A percentile compares a stretch with the other conserved stretches of the same genome.
These are phyloP conservation scores for Calameuta idolon DNA, from an alignment of 2,888 invertebrate genomes.

Conservation along the genomic window DNA sequence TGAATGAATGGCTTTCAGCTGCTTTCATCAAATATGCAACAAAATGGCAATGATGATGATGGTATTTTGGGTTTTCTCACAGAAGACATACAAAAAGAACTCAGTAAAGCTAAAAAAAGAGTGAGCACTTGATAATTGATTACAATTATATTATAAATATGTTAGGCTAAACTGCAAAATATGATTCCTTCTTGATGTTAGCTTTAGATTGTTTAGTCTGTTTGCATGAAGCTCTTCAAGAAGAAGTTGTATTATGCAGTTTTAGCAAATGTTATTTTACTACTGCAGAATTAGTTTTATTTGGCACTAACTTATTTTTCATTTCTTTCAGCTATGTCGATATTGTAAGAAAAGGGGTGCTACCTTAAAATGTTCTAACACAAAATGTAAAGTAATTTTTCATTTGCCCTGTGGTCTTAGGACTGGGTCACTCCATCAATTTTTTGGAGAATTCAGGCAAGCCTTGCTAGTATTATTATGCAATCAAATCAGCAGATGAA, in stretches of 20 bases:
- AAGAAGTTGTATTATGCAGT: too few relatives aligned
- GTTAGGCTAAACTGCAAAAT: too few relatives aligned
- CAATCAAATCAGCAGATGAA: conserved; percentile 30
- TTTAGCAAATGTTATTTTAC: background rate
- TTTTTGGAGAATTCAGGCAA: conserved; percentile 72
- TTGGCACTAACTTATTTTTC: background rate
- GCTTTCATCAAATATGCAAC: conserved; percentile 77
- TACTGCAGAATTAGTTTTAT: background rate
- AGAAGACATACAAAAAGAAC: conserved; percentile 77
- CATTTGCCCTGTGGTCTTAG: conserved; percentile 82
- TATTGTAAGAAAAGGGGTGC: conserved; percentile 77
- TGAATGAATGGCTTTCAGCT: conserved; percentile 69
- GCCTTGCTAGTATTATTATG: conserved; percentile 17
- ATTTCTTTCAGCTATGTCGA: conserved; percentile 73
- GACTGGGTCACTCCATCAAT: conserved; percentile 75
- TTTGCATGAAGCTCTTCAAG: too few relatives aligned
- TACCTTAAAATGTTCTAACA: conserved; percentile 78
- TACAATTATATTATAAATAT: background rate
- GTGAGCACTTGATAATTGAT: conserved; percentile 62
- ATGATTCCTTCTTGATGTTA: too few relatives aligned
- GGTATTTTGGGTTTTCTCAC: conserved; percentile 81
- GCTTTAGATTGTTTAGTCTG: too few relatives aligned
- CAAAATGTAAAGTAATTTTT: conserved; percentile 76
- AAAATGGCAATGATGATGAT: conserved; percentile 76
- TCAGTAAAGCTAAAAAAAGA: conserved; percentile 73